Conservation (phyloP, 1,140 invertebrate genomes). For the Magallana gigas region DNA sequence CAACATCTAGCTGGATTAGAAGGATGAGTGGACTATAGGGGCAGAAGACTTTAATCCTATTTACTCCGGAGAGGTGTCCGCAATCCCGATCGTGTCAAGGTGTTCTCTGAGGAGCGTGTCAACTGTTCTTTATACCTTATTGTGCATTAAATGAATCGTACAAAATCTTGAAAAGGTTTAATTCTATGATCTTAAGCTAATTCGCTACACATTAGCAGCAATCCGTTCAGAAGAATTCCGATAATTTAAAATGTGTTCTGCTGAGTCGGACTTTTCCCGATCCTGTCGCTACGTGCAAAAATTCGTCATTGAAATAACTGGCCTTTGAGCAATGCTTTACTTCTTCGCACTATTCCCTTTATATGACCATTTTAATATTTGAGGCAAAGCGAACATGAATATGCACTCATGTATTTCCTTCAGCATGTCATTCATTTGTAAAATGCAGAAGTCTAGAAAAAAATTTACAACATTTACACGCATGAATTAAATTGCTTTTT, state of each 20-base stretch:
- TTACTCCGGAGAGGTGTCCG: not conserved
- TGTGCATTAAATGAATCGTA: not conserved
- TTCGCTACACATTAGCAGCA: constrained; percentile 14
- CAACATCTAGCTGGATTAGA: too few relatives aligned
- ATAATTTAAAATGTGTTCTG: not conserved
- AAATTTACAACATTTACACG: too few relatives aligned
- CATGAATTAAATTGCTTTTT: too few relatives aligned
- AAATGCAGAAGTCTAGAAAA: too few relatives aligned
- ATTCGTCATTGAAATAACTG: not conserved
- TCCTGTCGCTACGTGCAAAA: not conserved
- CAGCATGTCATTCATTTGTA: too few relatives aligned
- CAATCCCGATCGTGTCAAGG: not conserved
- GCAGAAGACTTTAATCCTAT: not conserved
- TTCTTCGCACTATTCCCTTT: too few relatives aligned
- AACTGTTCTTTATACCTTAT: not conserved
- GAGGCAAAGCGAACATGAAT: too few relatives aligned
- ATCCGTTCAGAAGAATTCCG: not conserved
- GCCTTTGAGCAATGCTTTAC: not conserved
- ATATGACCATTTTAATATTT: too few relatives aligned
- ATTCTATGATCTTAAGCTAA: not conserved
- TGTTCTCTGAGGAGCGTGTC: not conserved
- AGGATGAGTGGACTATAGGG: too few relatives aligned
- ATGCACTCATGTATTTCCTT: too few relatives aligned
- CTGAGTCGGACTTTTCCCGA: not conserved
- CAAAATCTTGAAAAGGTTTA: not conserved